Base-by-base conservation (phyloP, 2,113 vertebrate genomes). In the Trachemys scripta region DNA sequence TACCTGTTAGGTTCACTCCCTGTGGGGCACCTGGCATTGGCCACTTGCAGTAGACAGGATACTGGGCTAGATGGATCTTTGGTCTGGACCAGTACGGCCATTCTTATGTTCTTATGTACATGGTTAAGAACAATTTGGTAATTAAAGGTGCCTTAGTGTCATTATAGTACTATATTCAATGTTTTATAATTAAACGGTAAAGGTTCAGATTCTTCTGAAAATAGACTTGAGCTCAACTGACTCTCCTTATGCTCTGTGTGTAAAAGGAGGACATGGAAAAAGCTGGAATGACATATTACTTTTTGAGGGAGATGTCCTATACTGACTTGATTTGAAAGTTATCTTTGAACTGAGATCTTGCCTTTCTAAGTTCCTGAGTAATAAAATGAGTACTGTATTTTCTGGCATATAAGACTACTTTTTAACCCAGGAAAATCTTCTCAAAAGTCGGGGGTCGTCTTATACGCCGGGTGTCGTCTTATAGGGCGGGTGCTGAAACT, bases 101-200 rank as follows among this genome's bases (percentile, higher is more conserved):
- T 45, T 45, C 45, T 45, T 45, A 45, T 6, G 45, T 45, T 45
- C 45, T 45, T 45, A 45, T 45, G 45, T 45, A 45, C 6, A 1
- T 94, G 89, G 94, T 97, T 95, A 87, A 95, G 90, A 96, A 96
- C 96, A 97, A 90, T 96, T 96, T 97, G 95, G 82, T 78, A 97
- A 96, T 97, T 94, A 97, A 94, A 96, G 96, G 96, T 97, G 92
- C 93, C 94, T 96, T 96, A 93, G 88, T 97, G 95, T 96, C 94
- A 86, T 72, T 65, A 35, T 59, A 92, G 90, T 53, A 88, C 90
- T 95, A 57, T 96, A 97, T 95, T 96, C 92, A 91, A 7, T 88
- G 45, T 94, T 97, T 96, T 97, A 78, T 90, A 95, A 79, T 90
- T 95, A 97, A 97, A 95, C 93, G 96, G 95, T 97, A 95, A 93